These are phyloP conservation scores for Mirounga angustirostris DNA, from an alignment of 2,113 vertebrate species.

Conservation along the genomic window DNA sequence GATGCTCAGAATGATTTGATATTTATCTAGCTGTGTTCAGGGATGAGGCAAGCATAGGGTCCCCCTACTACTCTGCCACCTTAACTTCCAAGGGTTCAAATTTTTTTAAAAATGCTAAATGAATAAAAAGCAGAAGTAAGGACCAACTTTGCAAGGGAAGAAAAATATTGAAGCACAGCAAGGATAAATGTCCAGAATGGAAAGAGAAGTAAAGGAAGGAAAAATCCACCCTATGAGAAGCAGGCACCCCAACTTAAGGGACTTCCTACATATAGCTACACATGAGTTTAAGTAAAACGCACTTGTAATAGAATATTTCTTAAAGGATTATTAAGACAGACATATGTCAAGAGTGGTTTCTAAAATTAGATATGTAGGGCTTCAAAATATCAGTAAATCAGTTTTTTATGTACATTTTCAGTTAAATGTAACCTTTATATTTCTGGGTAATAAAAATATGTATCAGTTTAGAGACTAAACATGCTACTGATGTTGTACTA, in stretches of 20 bases:
- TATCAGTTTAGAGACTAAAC: conserved; percentile 13
- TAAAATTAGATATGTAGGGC: neutral
- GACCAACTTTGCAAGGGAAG: neutral
- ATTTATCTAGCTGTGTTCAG: neutral
- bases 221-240: neutral
- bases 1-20: neutral
- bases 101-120: neutral
- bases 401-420: conserved; percentile 11
- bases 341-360: neutral
- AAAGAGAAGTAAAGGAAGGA: neutral
- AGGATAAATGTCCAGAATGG: neutral
- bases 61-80: neutral
- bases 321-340: neutral
- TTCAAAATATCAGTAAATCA: neutral
- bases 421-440: neutral
- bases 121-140: neutral
- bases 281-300: neutral
- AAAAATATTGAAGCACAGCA: neutral
- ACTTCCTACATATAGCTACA: neutral
- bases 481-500: neutral
- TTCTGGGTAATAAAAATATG: conserved; percentile 31
- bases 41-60: neutral
- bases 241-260: neutral
- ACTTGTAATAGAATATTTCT: neutral
- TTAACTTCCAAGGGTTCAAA: neutral